Percentiles rank a stretch among this genome's conserved stretches.
Evolutionary conservation across 2,797 vertebrate genomes (phyloP).

Genomic region (Telmatherina bonti): DNA sequence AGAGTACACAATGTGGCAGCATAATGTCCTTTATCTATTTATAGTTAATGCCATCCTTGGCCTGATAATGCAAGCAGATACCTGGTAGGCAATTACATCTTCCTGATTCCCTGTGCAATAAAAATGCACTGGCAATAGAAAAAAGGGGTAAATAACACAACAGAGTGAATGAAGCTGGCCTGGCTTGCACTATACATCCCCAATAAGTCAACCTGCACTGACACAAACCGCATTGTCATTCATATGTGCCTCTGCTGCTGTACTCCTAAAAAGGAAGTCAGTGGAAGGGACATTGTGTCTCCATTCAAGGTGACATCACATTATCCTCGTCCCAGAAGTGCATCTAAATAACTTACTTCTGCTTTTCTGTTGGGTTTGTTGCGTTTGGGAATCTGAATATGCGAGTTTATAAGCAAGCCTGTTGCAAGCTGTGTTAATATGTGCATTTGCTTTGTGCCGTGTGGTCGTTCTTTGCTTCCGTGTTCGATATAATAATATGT

Average conservation of each 20-base stretch:
- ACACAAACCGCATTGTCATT: slow-evolving; percentile 77
- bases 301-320: slow-evolving; percentile 72
- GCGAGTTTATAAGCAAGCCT: slow-evolving; percentile 20
- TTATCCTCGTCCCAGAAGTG: slow-evolving; percentile 57
- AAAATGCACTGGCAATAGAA: slow-evolving; percentile 77
- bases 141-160: slow-evolving; percentile 74
- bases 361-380: slow-evolving; percentile 29
- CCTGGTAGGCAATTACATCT: slow-evolving; percentile 82
- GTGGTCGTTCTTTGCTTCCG: slow-evolving; percentile 49
- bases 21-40: slow-evolving; percentile 85
- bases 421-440: slow-evolving; percentile 36
- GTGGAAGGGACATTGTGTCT: slow-evolving; percentile 64
- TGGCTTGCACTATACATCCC: slow-evolving; percentile 58
- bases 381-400: slow-evolving; percentile 25
- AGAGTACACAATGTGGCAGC: slow-evolving; percentile 73
- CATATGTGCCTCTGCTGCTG: slow-evolving; percentile 68
- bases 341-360: slow-evolving; percentile 70
- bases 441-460: slow-evolving; percentile 15
- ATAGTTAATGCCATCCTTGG: slow-evolving; percentile 78
- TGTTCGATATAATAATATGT: slow-evolving; percentile 51
- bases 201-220: slow-evolving; percentile 72
- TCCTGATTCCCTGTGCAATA: slow-evolving; percentile 69
- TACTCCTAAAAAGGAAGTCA: slow-evolving; percentile 69
- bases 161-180: slow-evolving; percentile 63
- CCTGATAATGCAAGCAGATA: slow-evolving; percentile 82